Conservation (phyloP, 1,140 invertebrate species). For the Polyergus mexicanus region DNA sequence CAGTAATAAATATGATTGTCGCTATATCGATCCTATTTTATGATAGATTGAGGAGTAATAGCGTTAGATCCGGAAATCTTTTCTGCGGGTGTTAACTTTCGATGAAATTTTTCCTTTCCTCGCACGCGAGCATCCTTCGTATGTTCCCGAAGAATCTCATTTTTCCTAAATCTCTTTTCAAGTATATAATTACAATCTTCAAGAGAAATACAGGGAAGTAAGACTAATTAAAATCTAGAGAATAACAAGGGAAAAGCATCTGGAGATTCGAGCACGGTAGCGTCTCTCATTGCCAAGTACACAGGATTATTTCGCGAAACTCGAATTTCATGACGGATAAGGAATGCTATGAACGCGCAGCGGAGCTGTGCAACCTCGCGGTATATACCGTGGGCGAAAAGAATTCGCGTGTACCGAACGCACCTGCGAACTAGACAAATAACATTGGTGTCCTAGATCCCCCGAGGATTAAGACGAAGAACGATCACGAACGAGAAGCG, state of each 20-base stretch:
- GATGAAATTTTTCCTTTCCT: background rate
- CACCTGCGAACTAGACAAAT: conserved; percentile 23
- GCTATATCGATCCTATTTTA: too few relatives aligned
- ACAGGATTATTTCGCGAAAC: background rate
- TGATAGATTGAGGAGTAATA: too few relatives aligned
- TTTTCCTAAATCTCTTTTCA: background rate
- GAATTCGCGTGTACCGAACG: background rate
- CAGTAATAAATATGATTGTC: too few relatives aligned
- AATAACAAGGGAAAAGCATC: background rate
- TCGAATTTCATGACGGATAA: background rate
- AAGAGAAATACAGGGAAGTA: background rate
- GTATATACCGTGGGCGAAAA: background rate
- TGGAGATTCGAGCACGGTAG: background rate
- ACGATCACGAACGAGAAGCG: background rate
- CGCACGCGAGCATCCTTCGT: background rate
- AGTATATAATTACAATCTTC: conserved; percentile 4
- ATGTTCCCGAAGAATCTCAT: background rate
- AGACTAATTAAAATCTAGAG: background rate
- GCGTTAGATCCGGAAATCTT: too few relatives aligned
- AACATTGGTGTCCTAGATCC: background rate
- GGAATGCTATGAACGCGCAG: background rate
- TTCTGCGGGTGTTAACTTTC: too few relatives aligned
- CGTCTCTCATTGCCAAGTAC: conserved; percentile 2
- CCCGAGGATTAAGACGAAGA: conserved; percentile 6
- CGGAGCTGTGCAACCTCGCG: background rate